Percentiles rank a stretch among this genome's conserved stretches.
These are phyloP conservation scores for Daktulosphaira vitifoliae DNA, from an alignment of 1,140 invertebrate species.

Conservation along the genomic window DNA sequence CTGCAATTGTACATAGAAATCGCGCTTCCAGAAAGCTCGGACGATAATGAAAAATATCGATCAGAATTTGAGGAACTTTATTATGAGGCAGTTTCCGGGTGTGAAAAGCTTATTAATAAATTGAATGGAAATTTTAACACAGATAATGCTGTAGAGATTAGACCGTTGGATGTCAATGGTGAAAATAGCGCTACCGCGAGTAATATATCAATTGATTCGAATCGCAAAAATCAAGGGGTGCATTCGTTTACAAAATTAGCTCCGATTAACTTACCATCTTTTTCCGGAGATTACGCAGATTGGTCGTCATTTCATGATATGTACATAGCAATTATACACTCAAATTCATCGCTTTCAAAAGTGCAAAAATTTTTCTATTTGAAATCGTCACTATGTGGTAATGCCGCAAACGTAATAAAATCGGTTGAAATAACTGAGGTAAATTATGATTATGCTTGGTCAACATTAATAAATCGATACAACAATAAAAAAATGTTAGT, in stretches of 20 bases:
- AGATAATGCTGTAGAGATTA: too few species aligned
- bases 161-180: too few species aligned
- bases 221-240: too few species aligned
- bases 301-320: neutral
- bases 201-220: too few species aligned
- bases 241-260: neutral
- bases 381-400: neutral
- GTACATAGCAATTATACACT: neutral
- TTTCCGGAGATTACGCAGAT: neutral
- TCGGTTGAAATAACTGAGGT: neutral
- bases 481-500: neutral
- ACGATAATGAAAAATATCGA: too few species aligned
- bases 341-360: neutral
- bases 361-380: slow-evolving; percentile 1
- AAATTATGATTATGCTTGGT: neutral
- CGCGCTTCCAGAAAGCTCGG: too few species aligned
- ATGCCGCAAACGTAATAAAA: neutral
- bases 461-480: neutral
- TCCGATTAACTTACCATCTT: neutral
- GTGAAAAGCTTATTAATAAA: too few species aligned
- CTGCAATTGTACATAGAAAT: too few species aligned
- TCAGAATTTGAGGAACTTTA: too few species aligned
- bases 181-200: too few species aligned
- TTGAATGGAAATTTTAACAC: too few species aligned
- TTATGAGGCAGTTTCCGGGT: too few species aligned